Conservation (phyloP, 2,888 invertebrate genomes). For the Mythimna ferrago region DNA sequence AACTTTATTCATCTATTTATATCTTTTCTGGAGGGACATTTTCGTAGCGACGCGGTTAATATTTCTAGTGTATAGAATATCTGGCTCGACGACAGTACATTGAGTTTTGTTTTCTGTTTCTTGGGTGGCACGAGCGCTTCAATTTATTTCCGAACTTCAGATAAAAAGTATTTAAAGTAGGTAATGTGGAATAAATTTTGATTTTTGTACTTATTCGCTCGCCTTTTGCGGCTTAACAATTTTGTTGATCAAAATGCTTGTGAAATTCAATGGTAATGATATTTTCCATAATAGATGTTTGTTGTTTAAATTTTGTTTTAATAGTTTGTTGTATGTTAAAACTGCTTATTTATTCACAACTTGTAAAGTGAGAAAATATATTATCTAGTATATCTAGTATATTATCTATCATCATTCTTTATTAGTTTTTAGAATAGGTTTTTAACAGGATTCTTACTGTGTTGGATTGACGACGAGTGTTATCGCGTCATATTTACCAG, state of each 20-base stretch:
- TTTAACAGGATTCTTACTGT: not conserved
- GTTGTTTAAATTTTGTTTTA: slow-evolving; percentile 21
- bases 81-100: slow-evolving; percentile 60
- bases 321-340: not conserved
- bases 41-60: slow-evolving; percentile 64
- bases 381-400: too few relatives aligned
- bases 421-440: not conserved
- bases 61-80: slow-evolving; percentile 66
- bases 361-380: not conserved
- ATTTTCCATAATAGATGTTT: slow-evolving; percentile 55
- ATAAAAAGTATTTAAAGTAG: slow-evolving; percentile 73
- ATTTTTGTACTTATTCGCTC: slow-evolving; percentile 52
- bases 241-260: slow-evolving; percentile 58
- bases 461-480: too few relatives aligned
- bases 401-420: too few relatives aligned
- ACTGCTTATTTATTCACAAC: not conserved
- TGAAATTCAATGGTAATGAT: slow-evolving; percentile 63
- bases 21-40: slow-evolving; percentile 59
- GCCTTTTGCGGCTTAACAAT: slow-evolving; percentile 56
- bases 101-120: slow-evolving; percentile 67
- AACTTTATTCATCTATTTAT: slow-evolving; percentile 63
- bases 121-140: slow-evolving; percentile 69
- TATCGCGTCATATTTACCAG: too few relatives aligned
- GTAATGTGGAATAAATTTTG: slow-evolving; percentile 67
- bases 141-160: slow-evolving; percentile 70